phyloP scores from a whole-genome alignment of 2,888 invertebrate genomes.

The Himalopsyche anomala region DNA sequence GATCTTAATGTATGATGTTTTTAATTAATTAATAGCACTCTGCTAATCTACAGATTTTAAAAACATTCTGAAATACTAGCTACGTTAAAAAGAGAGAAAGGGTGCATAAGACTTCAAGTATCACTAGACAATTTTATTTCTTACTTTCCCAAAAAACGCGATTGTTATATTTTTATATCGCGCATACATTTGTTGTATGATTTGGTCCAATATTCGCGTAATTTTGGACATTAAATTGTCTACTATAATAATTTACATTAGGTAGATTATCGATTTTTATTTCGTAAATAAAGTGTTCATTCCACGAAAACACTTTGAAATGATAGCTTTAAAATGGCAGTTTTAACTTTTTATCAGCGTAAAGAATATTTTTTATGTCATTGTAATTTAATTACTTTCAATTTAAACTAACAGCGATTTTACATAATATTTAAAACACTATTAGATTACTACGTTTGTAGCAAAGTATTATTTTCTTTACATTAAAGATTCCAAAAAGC shows the following conservation, averaged over 20 bases:
- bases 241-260: slow-evolving; percentile 61
- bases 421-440: slow-evolving; percentile 56
- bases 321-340: slow-evolving; percentile 63
- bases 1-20: slow-evolving; percentile 52
- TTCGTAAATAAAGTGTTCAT: slow-evolving; percentile 55
- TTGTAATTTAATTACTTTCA: slow-evolving; percentile 46
- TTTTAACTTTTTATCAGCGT: slow-evolving; percentile 56
- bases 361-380: slow-evolving; percentile 52
- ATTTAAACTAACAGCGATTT: slow-evolving; percentile 62
- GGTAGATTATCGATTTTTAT: slow-evolving; percentile 60
- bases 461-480: slow-evolving; percentile 45
- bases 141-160: slow-evolving; percentile 64
- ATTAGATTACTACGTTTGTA: slow-evolving; percentile 55
- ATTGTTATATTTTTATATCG: slow-evolving; percentile 56
- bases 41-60: slow-evolving; percentile 58
- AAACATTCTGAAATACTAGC: slow-evolving; percentile 60
- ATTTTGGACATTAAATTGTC: slow-evolving; percentile 63
- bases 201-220: slow-evolving; percentile 64
- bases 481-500: slow-evolving; percentile 55
- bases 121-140: slow-evolving; percentile 72
- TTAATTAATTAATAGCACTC: slow-evolving; percentile 50
- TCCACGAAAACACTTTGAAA: slow-evolving; percentile 57
- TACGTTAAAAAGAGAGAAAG: slow-evolving; percentile 64
- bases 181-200: slow-evolving; percentile 57
- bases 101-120: slow-evolving; percentile 73